phyloP scores from a whole-genome alignment of 1,140 invertebrate genomes.

The Drosophila carrolli region DNA sequence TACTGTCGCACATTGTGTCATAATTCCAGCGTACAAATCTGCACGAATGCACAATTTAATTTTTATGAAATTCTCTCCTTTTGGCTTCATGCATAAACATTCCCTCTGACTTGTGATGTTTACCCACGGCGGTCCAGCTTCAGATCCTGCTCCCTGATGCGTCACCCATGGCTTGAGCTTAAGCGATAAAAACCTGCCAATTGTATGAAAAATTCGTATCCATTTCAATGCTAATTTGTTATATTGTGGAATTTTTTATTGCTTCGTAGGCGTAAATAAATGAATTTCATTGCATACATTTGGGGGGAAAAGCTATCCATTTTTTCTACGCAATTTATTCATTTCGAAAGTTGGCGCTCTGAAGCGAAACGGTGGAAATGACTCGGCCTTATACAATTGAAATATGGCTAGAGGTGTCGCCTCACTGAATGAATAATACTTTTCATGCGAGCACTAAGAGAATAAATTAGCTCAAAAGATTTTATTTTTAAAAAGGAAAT shows the following conservation, averaged over 20 bases:
- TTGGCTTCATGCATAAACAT: conserved; percentile 35
- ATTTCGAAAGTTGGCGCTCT: conserved; percentile 43
- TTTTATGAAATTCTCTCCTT: conserved; percentile 49
- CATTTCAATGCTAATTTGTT: conserved; percentile 58
- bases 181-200: conserved; percentile 41
- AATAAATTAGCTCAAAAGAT: neutral
- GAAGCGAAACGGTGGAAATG: conserved; percentile 29
- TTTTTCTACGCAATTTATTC: conserved; percentile 47
- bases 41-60: conserved; percentile 63
- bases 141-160: conserved; percentile 16
- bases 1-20: conserved; percentile 53
- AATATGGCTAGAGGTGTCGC: conserved; percentile 49
- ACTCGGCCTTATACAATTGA: conserved; percentile 46
- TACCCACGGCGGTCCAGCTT: conserved; percentile 25
- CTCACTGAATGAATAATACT: conserved; percentile 41
- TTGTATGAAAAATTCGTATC: conserved; percentile 49
- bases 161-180: conserved; percentile 17
- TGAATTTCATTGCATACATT: conserved; percentile 56
- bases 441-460: conserved; percentile 1
- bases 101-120: conserved; percentile 50
- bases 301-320: conserved; percentile 1
- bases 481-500: too few species aligned
- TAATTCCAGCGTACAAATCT: conserved; percentile 50
- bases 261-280: conserved; percentile 47
- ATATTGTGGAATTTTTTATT: conserved; percentile 32